Conservation (phyloP, 2,113 vertebrate genomes). For the Hymenochirus boettgeri region DNA sequence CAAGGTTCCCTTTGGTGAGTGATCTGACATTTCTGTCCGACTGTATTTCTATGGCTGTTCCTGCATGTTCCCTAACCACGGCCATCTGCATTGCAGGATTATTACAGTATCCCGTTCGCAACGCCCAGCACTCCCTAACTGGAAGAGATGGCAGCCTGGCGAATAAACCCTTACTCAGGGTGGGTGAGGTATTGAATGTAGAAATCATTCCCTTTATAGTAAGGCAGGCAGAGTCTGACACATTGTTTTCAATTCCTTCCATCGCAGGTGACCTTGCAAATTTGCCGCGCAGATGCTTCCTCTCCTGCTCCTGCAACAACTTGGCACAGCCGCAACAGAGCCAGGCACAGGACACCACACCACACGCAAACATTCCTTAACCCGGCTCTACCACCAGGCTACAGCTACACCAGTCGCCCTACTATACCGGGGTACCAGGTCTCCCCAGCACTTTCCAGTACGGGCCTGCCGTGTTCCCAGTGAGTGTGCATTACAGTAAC, state of each 20-base stretch:
- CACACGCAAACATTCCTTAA: constrained; percentile 94
- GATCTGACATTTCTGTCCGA: too few species aligned
- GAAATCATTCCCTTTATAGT: too few species aligned
- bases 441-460: constrained; percentile 97
- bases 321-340: constrained; percentile 92
- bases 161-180: constrained; percentile 94
- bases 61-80: background rate
- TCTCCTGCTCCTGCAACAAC: constrained; percentile 91
- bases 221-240: too few species aligned
- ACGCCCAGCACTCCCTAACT: constrained; percentile 87
- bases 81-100: constrained; percentile 72
- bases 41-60: too few species aligned
- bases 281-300: constrained; percentile 90
- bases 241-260: background rate
- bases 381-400: constrained; percentile 90
- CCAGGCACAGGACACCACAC: constrained; percentile 91
- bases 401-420: constrained; percentile 97
- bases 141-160: constrained; percentile 89
- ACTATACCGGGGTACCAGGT: constrained; percentile 94
- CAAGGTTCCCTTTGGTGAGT: constrained; percentile 92
- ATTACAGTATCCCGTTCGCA: constrained; percentile 95
- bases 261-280: constrained; percentile 84
- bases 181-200: too few species aligned
- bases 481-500: constrained; percentile 63
- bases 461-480: constrained; percentile 94